Evolutionary conservation across 2,888 invertebrate species (phyloP).

Genomic region (Oxyscelio sp.): DNA sequence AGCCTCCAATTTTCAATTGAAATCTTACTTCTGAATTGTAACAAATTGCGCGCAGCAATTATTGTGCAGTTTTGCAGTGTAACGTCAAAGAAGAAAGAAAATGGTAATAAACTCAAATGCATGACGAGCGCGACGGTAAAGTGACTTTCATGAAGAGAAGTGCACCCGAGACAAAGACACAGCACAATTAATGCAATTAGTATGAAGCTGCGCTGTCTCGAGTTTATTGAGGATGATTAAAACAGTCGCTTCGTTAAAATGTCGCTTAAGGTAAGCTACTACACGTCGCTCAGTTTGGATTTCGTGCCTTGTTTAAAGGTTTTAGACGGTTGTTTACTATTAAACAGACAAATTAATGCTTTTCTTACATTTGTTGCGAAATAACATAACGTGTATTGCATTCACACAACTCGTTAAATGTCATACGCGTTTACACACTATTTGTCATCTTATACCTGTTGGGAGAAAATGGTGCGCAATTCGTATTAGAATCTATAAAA

Average conservation of each 20-base stretch:
- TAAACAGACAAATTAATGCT: constrained; percentile 47
- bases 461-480: no score
- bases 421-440: no score
- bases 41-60: constrained; percentile 16
- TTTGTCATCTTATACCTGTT: no score
- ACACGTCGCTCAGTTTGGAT: constrained; percentile 37
- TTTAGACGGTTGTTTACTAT: constrained; percentile 51
- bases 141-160: constrained; percentile 24
- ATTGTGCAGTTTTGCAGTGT: constrained; percentile 37
- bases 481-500: no score
- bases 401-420: no score
- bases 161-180: constrained; percentile 74
- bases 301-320: constrained; percentile 49
- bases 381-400: no score
- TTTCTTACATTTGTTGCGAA: no score
- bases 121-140: constrained; percentile 13
- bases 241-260: constrained; percentile 83
- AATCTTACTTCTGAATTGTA: no score
- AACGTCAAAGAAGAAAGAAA: constrained; percentile 37
- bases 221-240: constrained; percentile 83
- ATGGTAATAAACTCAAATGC: constrained; percentile 26
- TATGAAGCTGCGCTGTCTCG: constrained; percentile 72
- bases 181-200: constrained; percentile 83
- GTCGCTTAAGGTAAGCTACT: constrained; percentile 59
- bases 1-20: no score